Percentiles rank a stretch among this genome's conserved stretches.
phyloP scores from a whole-genome alignment of 2,797 vertebrate species.

The Serranus cabrilla region DNA sequence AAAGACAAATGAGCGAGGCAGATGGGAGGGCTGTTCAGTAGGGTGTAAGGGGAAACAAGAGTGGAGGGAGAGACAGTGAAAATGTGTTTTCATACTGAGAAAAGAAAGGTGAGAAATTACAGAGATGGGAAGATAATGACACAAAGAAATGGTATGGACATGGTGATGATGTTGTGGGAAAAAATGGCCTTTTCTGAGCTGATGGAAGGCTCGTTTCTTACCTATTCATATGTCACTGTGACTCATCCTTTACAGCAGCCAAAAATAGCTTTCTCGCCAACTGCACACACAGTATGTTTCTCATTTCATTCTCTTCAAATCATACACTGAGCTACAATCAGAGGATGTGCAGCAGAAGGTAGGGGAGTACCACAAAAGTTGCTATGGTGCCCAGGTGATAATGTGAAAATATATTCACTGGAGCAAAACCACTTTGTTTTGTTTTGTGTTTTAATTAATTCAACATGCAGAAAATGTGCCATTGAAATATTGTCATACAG shows the following conservation, averaged over 20 bases:
- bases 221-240: constrained; percentile 72
- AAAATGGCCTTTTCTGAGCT: constrained; percentile 57
- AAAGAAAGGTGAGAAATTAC: constrained; percentile 20
- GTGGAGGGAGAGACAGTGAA: neutral
- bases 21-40: constrained; percentile 36
- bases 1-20: constrained; percentile 58
- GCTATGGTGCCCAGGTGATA: neutral
- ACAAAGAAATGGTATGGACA: constrained; percentile 29
- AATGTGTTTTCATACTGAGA: constrained; percentile 25
- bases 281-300: constrained; percentile 32
- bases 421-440: too few relatives aligned
- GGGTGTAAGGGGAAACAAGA: constrained; percentile 25
- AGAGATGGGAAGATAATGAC: constrained; percentile 34
- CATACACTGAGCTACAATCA: constrained; percentile 45
- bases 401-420: neutral
- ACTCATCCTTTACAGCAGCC: constrained; percentile 73
- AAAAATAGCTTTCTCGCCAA: constrained; percentile 71
- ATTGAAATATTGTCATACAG: too few relatives aligned
- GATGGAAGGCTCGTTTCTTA: constrained; percentile 64
- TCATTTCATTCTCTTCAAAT: constrained; percentile 49
- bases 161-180: constrained; percentile 10
- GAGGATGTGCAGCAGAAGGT: constrained; percentile 16
- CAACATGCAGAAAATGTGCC: too few relatives aligned
- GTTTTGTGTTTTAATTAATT: too few relatives aligned
- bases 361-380: neutral